Evolutionary conservation across 2,113 vertebrate species (phyloP), one percentile per base, ranked within the genome.

Genomic region (Bucco capensis): DNA sequence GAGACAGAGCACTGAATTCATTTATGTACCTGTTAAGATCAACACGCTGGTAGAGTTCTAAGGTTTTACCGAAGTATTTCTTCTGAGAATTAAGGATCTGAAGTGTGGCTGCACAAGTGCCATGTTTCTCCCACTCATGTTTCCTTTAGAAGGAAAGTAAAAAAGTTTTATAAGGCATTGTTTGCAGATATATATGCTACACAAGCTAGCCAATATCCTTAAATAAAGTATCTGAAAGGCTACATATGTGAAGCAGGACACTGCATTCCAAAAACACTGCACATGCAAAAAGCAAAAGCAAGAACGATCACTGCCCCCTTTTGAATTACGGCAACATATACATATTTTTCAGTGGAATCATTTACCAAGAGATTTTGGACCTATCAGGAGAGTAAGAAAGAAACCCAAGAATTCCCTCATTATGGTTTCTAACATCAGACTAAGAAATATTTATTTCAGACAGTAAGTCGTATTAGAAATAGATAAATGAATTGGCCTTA

Each of bases 111-210:
- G 97, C 98, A 27, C 98, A 98, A 38, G 98, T 98, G 12, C 98
- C 98, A 1, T 98, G 98, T 58, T 98, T 98, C 4, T 96, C 95
- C 98, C 98, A 98, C 28, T 98, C 98, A 7, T 98, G 98, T 40
- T 91, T 98, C 98, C 98, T 98, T 53, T 0, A 30, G 18, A 10
- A 64, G 5, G 50, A 92, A 93, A 91, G 27, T 14, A 90, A 90
- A 94, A 78, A 24, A 46, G 51, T 61, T 83, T 66, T 46, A 87
- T 22, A 93, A 84, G 50, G 60, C 31, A 30, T 33, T 56, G 15
- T 46, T 70, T 88, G 28, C 21, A 86, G 27, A 75, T 10, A 15
- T 8, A 51, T 5, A 10, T 56, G 30, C 25, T 86, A n/a, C 40
- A 54, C 18, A 62, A 82, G 35, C 28, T 62, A 84, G 42, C 4